Conservation (phyloP, 2,888 invertebrate genomes). For the Ecliptopera silaceata region DNA sequence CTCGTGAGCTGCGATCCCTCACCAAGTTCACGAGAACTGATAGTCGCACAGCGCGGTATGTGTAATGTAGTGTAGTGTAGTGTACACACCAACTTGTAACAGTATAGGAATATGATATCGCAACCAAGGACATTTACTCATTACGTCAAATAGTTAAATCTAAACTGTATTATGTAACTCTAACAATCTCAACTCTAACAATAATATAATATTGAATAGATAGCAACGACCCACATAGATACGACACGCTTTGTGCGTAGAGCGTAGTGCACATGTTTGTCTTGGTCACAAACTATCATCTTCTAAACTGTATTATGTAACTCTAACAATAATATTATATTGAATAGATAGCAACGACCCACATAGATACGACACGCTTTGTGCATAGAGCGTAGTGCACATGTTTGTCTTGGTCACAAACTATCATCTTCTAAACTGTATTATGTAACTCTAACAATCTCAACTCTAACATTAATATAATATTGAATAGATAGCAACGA, state of each 20-base stretch:
- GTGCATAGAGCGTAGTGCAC: neutral
- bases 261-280: neutral
- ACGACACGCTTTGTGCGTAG: neutral
- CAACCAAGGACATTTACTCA: neutral
- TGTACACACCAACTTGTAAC: too few relatives aligned
- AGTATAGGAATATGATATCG: neutral
- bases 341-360: neutral
- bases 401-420: neutral
- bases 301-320: neutral
- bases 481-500: neutral
- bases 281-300: neutral
- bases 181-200: too few relatives aligned
- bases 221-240: constrained; percentile 5
- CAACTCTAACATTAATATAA: neutral
- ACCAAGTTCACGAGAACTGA: too few relatives aligned
- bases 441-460: neutral
- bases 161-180: neutral
- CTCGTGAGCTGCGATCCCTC: too few relatives aligned
- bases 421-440: too few relatives aligned
- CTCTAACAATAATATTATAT: neutral
- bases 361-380: neutral
- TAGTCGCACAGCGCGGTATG: too few relatives aligned
- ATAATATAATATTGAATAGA: neutral
- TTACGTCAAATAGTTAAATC: too few relatives aligned
- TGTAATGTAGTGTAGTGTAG: too few relatives aligned